These are phyloP conservation scores for Hypanus sabinus DNA, from an alignment of 2,113 vertebrate genomes.

Conservation along the genomic window DNA sequence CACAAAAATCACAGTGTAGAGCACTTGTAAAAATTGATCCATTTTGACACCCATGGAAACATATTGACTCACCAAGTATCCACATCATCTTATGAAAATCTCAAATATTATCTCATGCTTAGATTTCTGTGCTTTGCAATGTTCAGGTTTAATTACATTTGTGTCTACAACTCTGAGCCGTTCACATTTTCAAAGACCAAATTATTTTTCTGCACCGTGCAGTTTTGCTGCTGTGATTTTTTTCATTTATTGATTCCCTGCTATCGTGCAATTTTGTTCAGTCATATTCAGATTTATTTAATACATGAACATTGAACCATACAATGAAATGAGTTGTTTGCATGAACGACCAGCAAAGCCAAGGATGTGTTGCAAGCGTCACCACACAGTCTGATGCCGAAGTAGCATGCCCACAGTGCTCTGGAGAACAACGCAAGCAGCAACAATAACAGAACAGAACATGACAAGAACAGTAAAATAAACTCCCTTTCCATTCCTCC, in stretches of 20 bases:
- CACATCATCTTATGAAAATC: neutral
- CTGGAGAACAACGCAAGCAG: no score
- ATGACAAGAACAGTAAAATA: no score
- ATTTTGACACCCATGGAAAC: neutral
- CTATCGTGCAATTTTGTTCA: neutral
- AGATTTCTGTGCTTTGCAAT: neutral
- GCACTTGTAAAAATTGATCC: neutral
- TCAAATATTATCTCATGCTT: neutral
- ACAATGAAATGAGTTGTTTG: no score
- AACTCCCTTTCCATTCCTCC: no score
- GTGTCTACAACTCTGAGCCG: neutral
- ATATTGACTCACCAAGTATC: neutral
- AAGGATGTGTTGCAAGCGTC: no score
- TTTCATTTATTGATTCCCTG: neutral
- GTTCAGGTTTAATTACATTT: neutral
- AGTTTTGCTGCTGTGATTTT: neutral
- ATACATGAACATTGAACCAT: no score
- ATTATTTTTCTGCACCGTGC: neutral
- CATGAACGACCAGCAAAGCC: no score
- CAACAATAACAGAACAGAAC: no score
- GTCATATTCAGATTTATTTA: no score
- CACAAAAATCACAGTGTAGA: neutral
- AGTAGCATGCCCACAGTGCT: no score
- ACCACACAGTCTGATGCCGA: no score
- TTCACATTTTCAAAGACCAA: neutral